Evolutionary conservation across 1,140 invertebrate species (phyloP).

Genomic region (Nephila pilipes): DNA sequence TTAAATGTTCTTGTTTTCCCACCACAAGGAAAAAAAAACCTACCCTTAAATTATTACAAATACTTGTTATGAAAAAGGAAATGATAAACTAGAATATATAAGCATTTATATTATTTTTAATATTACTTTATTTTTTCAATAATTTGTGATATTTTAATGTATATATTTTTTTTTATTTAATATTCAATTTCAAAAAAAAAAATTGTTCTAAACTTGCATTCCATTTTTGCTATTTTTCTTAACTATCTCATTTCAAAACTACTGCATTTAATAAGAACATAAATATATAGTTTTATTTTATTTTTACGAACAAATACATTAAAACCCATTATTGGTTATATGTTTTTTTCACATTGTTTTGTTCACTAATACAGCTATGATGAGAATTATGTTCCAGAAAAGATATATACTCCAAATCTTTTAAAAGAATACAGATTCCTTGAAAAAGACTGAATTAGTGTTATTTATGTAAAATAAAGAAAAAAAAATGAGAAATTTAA

Average conservation of each 20-base stretch:
- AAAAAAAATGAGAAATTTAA: not conserved
- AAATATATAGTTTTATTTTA: not conserved
- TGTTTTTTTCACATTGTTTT: not conserved
- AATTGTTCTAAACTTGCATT: not conserved
- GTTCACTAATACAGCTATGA: not conserved
- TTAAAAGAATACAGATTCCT: not conserved
- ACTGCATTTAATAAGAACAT: not conserved
- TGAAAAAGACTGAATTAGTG: not conserved
- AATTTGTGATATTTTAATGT: slow-evolving; percentile 28
- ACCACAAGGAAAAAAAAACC: not conserved
- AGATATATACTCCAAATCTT: not conserved
- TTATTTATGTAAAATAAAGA: slow-evolving; percentile 5
- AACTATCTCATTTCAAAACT: not conserved
- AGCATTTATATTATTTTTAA: not conserved
- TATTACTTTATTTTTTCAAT: not conserved
- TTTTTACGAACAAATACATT: slow-evolving; percentile 2
- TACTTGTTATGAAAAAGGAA: too few species aligned
- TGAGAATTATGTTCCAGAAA: not conserved
- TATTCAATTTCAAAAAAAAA: not conserved
- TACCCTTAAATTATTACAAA: too few species aligned
- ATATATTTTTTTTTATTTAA: not conserved
- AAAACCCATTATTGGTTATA: not conserved
- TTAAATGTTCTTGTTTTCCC: not conserved
- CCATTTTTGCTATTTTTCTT: not conserved
- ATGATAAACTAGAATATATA: too few species aligned